Percentiles rank a stretch among this genome's conserved stretches.
These are phyloP conservation scores for Campopleginae sp. DNA, from an alignment of 2,888 invertebrate species.

Conservation along the genomic window DNA sequence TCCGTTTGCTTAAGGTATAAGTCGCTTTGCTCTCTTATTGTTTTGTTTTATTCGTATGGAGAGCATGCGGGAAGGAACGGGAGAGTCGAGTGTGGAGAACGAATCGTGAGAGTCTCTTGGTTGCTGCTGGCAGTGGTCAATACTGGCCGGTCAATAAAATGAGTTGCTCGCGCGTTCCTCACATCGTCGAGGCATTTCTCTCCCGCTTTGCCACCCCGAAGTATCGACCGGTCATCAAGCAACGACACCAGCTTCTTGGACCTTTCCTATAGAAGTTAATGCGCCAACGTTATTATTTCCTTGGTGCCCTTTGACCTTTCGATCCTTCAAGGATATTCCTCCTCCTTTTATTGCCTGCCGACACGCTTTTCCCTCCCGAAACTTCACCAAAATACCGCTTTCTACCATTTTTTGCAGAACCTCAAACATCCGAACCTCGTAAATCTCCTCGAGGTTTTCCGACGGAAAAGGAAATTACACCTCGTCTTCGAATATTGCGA, in stretches of 20 bases:
- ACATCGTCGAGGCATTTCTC: not conserved
- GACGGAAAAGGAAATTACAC: constrained; percentile 97
- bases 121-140: constrained; percentile 75
- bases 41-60: not conserved
- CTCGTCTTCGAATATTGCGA: constrained; percentile 99
- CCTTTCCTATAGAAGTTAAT: not conserved
- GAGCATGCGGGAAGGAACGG: not conserved
- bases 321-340: constrained; percentile 12
- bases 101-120: constrained; percentile 62
- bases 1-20: constrained; percentile 95
- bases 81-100: constrained; percentile 7
- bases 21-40: constrained; percentile 39
- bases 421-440: constrained; percentile 99
- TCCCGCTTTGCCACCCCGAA: not conserved
- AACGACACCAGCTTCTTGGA: not conserved
- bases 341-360: not conserved
- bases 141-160: constrained; percentile 81
- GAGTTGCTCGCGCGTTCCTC: not conserved
- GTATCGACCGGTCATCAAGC: not conserved
- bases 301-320: constrained; percentile 7
- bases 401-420: constrained; percentile 88
- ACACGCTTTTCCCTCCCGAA: not conserved
- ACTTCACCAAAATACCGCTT: too few relatives aligned
- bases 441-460: constrained; percentile 98
- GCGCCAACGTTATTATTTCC: not conserved